phyloP scores from a whole-genome alignment of 2,888 invertebrate genomes.

The Drosophila pseudotalamancana region DNA sequence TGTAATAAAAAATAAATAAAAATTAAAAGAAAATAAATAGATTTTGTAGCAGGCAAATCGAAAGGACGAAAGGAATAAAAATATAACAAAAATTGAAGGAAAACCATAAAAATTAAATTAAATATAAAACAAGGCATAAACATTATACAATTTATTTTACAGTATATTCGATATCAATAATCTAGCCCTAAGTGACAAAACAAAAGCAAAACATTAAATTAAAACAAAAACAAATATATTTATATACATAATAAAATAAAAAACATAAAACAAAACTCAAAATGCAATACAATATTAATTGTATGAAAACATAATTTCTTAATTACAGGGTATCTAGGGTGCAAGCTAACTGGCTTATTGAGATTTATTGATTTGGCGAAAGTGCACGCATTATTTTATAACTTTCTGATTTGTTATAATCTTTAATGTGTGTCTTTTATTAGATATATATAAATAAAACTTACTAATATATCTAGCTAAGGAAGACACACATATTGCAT shows the following conservation, averaged over 20 bases:
- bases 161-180: constrained; percentile 76
- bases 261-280: constrained; percentile 21
- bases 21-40: constrained; percentile 8
- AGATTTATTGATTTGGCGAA: neutral
- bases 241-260: constrained; percentile 76
- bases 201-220: constrained; percentile 28
- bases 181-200: constrained; percentile 67
- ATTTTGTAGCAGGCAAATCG: constrained; percentile 2
- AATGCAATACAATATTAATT: constrained; percentile 42
- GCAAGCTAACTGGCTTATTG: neutral
- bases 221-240: constrained; percentile 72
- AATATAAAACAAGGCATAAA: constrained; percentile 48
- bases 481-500: too few species aligned
- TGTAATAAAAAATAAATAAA: constrained; percentile 19
- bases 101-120: constrained; percentile 2
- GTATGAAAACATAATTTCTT: neutral
- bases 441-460: too few species aligned
- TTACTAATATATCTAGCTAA: too few species aligned
- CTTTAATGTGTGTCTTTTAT: too few species aligned
- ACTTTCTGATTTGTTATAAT: too few species aligned
- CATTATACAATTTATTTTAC: constrained; percentile 78
- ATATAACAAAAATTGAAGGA: constrained; percentile 3
- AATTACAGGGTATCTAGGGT: neutral
- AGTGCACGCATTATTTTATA: too few species aligned
- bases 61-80: neutral